A percentile compares a stretch with the other conserved stretches of the same genome.
Conservation (phyloP, 2,888 invertebrate genomes). For the Archips crataeganus region DNA sequence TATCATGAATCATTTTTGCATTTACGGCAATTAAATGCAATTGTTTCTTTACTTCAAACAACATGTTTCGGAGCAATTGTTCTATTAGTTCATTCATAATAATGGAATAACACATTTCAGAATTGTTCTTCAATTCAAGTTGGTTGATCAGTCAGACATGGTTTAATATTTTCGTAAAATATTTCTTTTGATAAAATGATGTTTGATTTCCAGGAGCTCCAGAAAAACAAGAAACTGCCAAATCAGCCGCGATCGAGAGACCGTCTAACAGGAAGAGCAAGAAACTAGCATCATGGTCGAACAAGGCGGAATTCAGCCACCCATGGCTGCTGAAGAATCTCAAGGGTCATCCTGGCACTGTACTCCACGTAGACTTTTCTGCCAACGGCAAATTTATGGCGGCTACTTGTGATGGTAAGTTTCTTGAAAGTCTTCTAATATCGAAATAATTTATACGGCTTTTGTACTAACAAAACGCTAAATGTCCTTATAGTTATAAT, state of each 20-base stretch:
- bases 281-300: conserved; percentile 81
- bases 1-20: conserved; percentile 4
- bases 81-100: neutral
- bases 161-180: neutral
- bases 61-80: neutral
- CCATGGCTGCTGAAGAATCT: conserved; percentile 93
- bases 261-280: conserved; percentile 78
- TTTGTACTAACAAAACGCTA: conserved; percentile 29
- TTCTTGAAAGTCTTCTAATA: conserved; percentile 29
- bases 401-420: conserved; percentile 93
- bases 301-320: conserved; percentile 87
- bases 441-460: conserved; percentile 16
- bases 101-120: neutral
- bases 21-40: conserved; percentile 16
- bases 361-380: conserved; percentile 92
- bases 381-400: conserved; percentile 94
- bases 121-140: conserved; percentile 11
- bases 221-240: conserved; percentile 65
- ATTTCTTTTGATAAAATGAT: neutral
- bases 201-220: conserved; percentile 61
- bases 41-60: conserved; percentile 5
- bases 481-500: conserved; percentile 24
- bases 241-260: conserved; percentile 61
- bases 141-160: neutral
- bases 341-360: conserved; percentile 92